Conservation (phyloP, 1,140 invertebrate genomes). For the Portunus trituberculatus region DNA sequence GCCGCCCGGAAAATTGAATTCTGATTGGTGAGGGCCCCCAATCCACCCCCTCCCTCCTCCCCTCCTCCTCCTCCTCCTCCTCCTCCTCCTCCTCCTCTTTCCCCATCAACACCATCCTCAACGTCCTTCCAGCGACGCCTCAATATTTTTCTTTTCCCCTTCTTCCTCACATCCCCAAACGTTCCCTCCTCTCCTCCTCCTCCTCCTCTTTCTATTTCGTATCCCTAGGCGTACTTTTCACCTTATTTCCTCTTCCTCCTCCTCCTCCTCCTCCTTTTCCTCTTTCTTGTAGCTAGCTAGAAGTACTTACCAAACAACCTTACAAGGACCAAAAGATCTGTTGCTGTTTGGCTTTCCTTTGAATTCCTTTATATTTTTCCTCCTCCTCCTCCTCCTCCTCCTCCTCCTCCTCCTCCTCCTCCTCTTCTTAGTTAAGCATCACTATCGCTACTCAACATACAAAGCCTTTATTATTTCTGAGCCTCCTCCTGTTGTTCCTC, state of each 20-base stretch:
- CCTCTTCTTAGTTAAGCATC: background rate
- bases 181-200: background rate
- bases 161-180: background rate
- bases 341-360: too few species aligned
- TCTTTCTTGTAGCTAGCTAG: too few species aligned
- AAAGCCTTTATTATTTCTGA: background rate
- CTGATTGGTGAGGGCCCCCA: background rate
- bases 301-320: too few species aligned
- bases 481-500: background rate
- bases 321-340: too few species aligned
- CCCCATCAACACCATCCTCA: background rate
- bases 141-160: conserved; percentile 24
- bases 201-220: background rate
- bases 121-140: background rate
- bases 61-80: conserved; percentile 2
- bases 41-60: background rate
- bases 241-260: background rate
- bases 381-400: background rate
- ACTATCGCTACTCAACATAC: background rate
- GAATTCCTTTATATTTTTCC: too few species aligned
- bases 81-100: background rate
- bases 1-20: conserved; percentile 12
- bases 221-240: background rate
- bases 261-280: background rate
- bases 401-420: conserved; percentile 17